These are phyloP conservation scores for Autographa gamma DNA, from an alignment of 2,888 invertebrate species.

Conservation along the genomic window DNA sequence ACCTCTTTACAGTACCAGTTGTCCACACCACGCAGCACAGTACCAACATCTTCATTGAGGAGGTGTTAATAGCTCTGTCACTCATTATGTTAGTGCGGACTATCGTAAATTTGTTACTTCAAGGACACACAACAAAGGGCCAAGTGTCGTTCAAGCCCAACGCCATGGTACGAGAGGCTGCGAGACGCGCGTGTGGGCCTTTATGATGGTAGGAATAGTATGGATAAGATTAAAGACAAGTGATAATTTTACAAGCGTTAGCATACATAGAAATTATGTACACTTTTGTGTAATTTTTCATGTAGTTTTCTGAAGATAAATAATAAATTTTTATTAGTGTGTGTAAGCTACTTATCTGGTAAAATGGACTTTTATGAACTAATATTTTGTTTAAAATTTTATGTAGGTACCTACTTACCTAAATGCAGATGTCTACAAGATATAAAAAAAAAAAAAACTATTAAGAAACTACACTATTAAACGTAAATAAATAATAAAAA, in stretches of 20 bases:
- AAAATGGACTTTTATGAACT: no score
- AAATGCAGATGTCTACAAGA: no score
- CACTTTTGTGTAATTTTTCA: no score
- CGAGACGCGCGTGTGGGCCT: slow-evolving; percentile 86
- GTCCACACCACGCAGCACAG: slow-evolving; percentile 16
- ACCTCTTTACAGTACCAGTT: slow-evolving; percentile 5
- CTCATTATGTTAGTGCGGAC: slow-evolving; percentile 77
- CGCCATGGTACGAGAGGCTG: slow-evolving; percentile 87
- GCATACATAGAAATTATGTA: not conserved
- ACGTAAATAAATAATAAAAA: no score
- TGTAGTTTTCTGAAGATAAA: no score
- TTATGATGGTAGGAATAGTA: slow-evolving; percentile 47
- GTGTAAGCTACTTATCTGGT: no score
- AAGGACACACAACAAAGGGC: slow-evolving; percentile 84
- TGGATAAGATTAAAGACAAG: slow-evolving; percentile 63
- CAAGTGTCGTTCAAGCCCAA: slow-evolving; percentile 83
- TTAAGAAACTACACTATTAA: no score
- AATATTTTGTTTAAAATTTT: no score
- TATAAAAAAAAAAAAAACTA: no score
- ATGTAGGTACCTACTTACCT: no score
- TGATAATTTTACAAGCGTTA: not conserved
- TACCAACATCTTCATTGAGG: slow-evolving; percentile 80
- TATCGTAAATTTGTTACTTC: slow-evolving; percentile 85
- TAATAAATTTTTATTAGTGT: no score
- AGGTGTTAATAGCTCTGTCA: slow-evolving; percentile 87